These are phyloP conservation scores for Scartelaos histophorus DNA, from an alignment of 2,113 vertebrate genomes.

Conservation along the genomic window DNA sequence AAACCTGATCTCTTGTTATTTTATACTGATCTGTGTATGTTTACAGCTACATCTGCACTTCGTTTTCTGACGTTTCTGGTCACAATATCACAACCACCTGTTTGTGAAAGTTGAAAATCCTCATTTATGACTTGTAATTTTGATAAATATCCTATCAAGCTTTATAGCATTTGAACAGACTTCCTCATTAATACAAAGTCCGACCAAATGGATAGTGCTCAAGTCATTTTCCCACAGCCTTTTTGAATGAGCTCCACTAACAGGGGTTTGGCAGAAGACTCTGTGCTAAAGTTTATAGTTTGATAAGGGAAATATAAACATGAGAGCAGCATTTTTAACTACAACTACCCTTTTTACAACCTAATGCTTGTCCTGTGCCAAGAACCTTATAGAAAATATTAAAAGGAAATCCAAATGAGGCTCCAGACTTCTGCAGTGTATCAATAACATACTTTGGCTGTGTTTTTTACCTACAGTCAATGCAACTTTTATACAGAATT, in stretches of 20 bases:
- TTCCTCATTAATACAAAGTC: not conserved
- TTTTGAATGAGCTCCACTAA: not conserved
- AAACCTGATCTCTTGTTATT: slow-evolving; percentile 2
- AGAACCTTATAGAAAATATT: not conserved
- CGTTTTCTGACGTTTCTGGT: slow-evolving; percentile 8
- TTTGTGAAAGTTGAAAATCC: slow-evolving; percentile 8
- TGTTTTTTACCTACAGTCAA: not conserved
- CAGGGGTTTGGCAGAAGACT: not conserved
- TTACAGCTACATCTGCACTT: slow-evolving; percentile 17
- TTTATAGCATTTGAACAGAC: not conserved
- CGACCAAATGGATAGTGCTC: not conserved
- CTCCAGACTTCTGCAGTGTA: not conserved
- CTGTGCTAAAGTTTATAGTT: not conserved
- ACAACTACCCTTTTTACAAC: not conserved
- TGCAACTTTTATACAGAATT: too few species aligned
- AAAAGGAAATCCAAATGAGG: not conserved
- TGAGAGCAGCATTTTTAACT: not conserved
- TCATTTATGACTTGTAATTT: not conserved
- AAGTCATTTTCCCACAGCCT: not conserved
- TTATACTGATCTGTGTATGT: not conserved
- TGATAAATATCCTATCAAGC: not conserved
- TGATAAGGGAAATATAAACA: slow-evolving; percentile 6
- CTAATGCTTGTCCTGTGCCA: not conserved
- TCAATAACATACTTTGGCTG: not conserved
- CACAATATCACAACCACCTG: slow-evolving; percentile 20